Conservation (phyloP, 1,140 invertebrate genomes). For the Pogonus chalceus region DNA sequence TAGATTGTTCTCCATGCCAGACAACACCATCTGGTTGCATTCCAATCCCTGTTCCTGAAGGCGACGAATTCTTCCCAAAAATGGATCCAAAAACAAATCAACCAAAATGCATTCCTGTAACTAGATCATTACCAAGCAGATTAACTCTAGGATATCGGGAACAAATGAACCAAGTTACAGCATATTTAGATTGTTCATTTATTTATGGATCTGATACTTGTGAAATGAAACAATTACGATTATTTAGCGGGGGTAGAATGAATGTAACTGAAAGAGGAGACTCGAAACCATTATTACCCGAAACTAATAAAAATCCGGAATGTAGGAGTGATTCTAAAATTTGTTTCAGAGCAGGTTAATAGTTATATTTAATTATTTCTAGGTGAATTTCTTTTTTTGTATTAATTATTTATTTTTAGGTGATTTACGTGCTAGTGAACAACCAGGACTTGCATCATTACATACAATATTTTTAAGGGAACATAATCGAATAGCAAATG, state of each 20-base stretch:
- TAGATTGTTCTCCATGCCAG: constrained; percentile 2
- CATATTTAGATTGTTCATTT: constrained; percentile 75
- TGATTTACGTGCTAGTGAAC: constrained; percentile 12
- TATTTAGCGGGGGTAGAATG: constrained; percentile 33
- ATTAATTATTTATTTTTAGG: background rate
- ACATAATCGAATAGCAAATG: background rate
- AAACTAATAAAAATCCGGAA: constrained; percentile 36
- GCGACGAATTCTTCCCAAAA: constrained; percentile 57
- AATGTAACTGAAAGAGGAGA: constrained; percentile 39
- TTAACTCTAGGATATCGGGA: constrained; percentile 55
- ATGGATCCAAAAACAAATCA: constrained; percentile 48
- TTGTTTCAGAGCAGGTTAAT: constrained; percentile 38
- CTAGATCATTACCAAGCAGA: constrained; percentile 50
- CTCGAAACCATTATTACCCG: constrained; percentile 37
- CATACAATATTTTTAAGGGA: background rate
- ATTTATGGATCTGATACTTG: constrained; percentile 55
- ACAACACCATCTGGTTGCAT: constrained; percentile 60
- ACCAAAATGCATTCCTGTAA: constrained; percentile 56
- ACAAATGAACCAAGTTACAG: constrained; percentile 58
- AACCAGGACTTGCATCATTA: constrained; percentile 2
- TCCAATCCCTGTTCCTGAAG: constrained; percentile 55
- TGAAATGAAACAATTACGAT: constrained; percentile 19
- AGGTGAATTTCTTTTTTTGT: background rate
- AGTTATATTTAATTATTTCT: background rate
- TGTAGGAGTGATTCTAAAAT: constrained; percentile 38